These are phyloP conservation scores for Sebastes steindachneri DNA, from an alignment of 2,797 vertebrate species.

Conservation along the genomic window DNA sequence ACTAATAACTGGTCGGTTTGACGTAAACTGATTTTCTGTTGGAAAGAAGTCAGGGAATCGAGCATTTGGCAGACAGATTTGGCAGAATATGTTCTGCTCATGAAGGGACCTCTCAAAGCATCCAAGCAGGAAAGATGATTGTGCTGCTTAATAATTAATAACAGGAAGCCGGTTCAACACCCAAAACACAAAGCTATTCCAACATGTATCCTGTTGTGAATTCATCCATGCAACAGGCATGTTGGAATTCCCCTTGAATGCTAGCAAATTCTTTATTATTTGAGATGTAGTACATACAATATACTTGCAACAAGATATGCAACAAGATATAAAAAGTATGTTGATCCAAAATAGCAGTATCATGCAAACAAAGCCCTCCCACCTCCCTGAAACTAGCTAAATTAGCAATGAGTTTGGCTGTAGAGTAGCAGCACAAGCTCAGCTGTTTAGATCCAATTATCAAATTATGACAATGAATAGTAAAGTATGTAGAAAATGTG, in stretches of 20 bases:
- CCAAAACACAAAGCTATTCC: not conserved
- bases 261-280: not conserved
- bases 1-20: not conserved
- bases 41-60: not conserved
- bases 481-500: too few species aligned
- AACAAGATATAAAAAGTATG: not conserved
- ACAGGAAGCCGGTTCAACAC: constrained; percentile 5
- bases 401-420: not conserved
- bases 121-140: constrained; percentile 6
- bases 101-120: not conserved
- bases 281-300: not conserved
- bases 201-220: not conserved
- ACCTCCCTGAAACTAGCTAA: not conserved
- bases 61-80: not conserved
- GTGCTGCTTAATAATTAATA: constrained; percentile 48
- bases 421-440: too few species aligned
- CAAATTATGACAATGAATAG: too few species aligned
- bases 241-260: not conserved
- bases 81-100: constrained; percentile 11
- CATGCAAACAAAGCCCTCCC: not conserved
- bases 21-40: not conserved
- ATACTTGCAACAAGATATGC: not conserved
- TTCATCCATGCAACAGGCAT: not conserved
- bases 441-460: too few species aligned
- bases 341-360: not conserved